Evolutionary conservation across 2,888 invertebrate genomes (phyloP).

Genomic region (Xestoiulus laeticollis): DNA sequence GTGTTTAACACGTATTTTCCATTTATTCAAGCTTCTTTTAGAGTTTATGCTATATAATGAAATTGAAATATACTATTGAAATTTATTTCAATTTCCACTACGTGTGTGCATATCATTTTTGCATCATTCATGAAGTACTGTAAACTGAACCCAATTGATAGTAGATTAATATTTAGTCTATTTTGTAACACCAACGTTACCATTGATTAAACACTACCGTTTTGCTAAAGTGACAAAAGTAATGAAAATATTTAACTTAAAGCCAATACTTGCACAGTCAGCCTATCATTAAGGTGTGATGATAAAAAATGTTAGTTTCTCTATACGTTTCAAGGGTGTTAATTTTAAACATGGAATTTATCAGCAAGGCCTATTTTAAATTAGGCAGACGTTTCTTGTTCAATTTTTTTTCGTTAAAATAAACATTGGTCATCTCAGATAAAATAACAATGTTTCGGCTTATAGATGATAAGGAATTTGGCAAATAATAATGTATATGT

Average conservation of each 20-base stretch:
- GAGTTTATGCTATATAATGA: no score
- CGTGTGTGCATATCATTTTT: no score
- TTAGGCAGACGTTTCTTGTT: neutral
- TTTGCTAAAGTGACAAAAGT: neutral
- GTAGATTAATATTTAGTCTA: no score
- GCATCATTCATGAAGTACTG: no score
- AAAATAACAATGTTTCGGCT: neutral
- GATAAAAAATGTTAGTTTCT: neutral
- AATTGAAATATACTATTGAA: no score
- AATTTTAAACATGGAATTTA: neutral
- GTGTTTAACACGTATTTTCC: neutral
- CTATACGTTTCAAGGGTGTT: neutral
- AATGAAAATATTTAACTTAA: no score
- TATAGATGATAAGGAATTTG: neutral
- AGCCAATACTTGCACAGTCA: no score
- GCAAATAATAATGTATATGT: neutral
- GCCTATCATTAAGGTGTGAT: neutral
- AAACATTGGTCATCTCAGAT: neutral
- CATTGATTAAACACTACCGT: neutral
- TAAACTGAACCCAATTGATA: no score
- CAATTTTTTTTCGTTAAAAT: neutral
- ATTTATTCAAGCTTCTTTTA: neutral
- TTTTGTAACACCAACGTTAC: no score
- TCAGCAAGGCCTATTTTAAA: neutral
- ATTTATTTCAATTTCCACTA: no score